These are phyloP conservation scores for Bicyclus anynana DNA, from an alignment of 1,140 invertebrate species.

Conservation along the genomic window DNA sequence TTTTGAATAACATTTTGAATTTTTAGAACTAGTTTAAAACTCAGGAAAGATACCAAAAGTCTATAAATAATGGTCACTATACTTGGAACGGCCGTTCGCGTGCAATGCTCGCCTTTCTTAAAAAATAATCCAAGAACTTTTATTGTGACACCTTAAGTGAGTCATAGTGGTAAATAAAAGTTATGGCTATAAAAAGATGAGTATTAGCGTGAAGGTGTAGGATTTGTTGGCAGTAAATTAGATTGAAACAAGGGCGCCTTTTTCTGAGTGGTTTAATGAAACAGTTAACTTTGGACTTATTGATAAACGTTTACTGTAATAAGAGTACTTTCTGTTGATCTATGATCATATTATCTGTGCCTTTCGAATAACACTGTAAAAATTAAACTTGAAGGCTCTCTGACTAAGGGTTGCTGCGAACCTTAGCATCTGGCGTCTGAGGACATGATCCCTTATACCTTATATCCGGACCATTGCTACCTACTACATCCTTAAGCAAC, in stretches of 20 bases:
- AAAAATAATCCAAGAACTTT: slow-evolving; percentile 41
- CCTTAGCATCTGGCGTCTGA: too few relatives aligned
- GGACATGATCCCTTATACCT: too few relatives aligned
- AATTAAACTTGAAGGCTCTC: too few relatives aligned
- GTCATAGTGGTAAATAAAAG: slow-evolving; percentile 26
- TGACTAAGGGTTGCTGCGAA: too few relatives aligned
- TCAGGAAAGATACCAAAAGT: not conserved
- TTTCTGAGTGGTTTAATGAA: not conserved
- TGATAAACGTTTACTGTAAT: not conserved
- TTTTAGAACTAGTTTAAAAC: too few relatives aligned
- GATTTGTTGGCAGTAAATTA: slow-evolving; percentile 1
- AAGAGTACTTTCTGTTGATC: too few relatives aligned
- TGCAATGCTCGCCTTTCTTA: slow-evolving; percentile 34
- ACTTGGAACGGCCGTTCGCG: slow-evolving; percentile 22
- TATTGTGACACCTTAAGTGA: slow-evolving; percentile 54
- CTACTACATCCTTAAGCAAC: too few relatives aligned
- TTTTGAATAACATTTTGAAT: too few relatives aligned
- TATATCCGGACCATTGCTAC: too few relatives aligned
- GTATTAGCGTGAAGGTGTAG: not conserved
- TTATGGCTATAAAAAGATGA: slow-evolving; percentile 6
- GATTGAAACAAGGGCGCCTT: not conserved
- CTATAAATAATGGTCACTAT: not conserved
- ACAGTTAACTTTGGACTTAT: not conserved
- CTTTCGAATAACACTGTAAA: too few relatives aligned
- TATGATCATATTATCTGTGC: too few relatives aligned